phyloP scores from a whole-genome alignment of 2,888 invertebrate species.

The Stenoptilia bipunctidactyla region DNA sequence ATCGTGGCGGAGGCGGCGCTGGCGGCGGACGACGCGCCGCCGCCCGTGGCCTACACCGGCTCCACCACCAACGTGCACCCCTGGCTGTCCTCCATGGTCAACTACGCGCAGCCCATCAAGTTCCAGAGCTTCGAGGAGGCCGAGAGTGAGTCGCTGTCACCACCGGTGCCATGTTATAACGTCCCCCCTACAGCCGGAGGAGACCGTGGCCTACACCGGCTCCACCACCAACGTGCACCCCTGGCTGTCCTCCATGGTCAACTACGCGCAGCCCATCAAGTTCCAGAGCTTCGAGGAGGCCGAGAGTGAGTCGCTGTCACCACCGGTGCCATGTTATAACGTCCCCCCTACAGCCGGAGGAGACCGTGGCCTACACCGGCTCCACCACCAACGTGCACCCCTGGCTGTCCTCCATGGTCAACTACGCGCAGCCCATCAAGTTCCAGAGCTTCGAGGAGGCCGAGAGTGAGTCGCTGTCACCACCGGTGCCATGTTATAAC shows the following conservation, averaged over 20 bases:
- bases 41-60: constrained; percentile 89
- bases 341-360: constrained; percentile 48
- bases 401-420: constrained; percentile 98
- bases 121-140: constrained; percentile 98
- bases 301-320: constrained; percentile 77
- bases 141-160: constrained; percentile 77
- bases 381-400: constrained; percentile 99
- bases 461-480: constrained; percentile 77
- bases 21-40: constrained; percentile 74
- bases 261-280: constrained; percentile 99
- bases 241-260: constrained; percentile 98
- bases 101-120: constrained; percentile 99
- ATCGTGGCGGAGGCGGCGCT: constrained; percentile 71
- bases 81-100: constrained; percentile 98
- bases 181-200: constrained; percentile 48
- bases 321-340: constrained; percentile 54
- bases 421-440: constrained; percentile 99
- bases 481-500: constrained; percentile 54
- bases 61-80: constrained; percentile 99
- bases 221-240: constrained; percentile 99
- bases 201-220: constrained; percentile 87
- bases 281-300: constrained; percentile 98
- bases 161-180: constrained; percentile 54
- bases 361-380: constrained; percentile 87
- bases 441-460: constrained; percentile 98